Conservation (phyloP, 2,797 vertebrate species). For the Glyptemys insculpta region DNA sequence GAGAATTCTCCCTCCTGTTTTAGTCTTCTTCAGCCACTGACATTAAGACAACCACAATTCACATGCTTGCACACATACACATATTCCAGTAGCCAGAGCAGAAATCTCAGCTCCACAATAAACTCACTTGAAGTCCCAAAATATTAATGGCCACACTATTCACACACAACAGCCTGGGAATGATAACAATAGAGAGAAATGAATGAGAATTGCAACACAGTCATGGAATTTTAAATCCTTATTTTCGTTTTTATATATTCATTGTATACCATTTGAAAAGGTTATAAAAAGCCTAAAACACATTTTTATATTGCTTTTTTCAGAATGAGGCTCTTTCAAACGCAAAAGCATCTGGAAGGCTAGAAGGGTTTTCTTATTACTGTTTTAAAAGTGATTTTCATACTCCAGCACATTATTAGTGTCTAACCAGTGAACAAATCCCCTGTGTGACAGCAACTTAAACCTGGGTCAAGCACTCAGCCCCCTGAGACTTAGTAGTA, state of each 20-base stretch:
- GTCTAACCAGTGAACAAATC: constrained; percentile 1
- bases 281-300: background rate
- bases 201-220: background rate
- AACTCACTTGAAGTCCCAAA: constrained; percentile 33
- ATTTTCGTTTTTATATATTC: background rate
- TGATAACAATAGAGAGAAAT: background rate
- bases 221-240: fast-evolving
- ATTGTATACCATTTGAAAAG: background rate
- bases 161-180: background rate
- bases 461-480: background rate
- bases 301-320: background rate
- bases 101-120: constrained; percentile 5
- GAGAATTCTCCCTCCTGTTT: constrained; percentile 13
- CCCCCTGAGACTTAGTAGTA: background rate
- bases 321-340: constrained; percentile 26
- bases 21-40: background rate
- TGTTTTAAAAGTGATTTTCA: constrained; percentile 27
- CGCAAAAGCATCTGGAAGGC: constrained; percentile 15
- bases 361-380: constrained; percentile 39
- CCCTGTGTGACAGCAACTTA: background rate
- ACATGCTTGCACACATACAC: background rate
- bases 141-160: background rate
- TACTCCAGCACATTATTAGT: background rate
- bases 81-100: constrained; percentile 10
- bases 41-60: constrained; percentile 6